phyloP scores from a whole-genome alignment of 2,113 vertebrate species.

The Phaetusa simplex region DNA sequence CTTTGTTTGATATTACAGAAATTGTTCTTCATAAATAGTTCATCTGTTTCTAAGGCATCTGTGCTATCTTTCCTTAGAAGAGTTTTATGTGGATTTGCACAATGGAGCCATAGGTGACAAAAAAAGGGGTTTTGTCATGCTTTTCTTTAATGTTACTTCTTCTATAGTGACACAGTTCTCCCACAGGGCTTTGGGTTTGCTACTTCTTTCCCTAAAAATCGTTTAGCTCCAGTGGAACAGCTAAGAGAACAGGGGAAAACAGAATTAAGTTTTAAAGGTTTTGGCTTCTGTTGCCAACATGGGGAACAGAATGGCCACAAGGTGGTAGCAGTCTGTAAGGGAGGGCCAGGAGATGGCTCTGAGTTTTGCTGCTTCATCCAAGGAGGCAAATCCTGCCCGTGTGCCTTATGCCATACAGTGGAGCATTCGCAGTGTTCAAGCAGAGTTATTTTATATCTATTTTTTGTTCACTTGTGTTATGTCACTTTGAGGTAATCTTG shows the following conservation, averaged over 20 bases:
- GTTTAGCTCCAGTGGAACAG: background rate
- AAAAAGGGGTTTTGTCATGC: background rate
- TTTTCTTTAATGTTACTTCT: background rate
- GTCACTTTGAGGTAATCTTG: background rate
- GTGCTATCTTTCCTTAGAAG: background rate
- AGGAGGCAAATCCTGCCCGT: background rate
- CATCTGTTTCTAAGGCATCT: background rate
- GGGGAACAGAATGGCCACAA: background rate
- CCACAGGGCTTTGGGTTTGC: background rate
- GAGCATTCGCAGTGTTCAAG: too few relatives aligned
- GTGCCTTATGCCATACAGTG: background rate
- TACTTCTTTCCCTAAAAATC: background rate
- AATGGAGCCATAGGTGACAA: background rate
- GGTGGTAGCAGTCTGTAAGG: conserved; percentile 26
- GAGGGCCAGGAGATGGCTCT: background rate
- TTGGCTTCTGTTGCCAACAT: rapidly evolving
- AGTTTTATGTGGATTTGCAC: background rate
- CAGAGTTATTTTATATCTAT: background rate
- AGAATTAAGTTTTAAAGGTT: background rate
- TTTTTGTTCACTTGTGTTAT: background rate
- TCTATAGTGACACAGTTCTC: background rate
- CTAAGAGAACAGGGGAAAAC: background rate
- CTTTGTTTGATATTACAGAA: background rate
- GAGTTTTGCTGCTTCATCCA: background rate
- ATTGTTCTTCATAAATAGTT: background rate